A percentile compares a stretch with the other conserved stretches of the same genome.
Evolutionary conservation across 2,797 vertebrate species (phyloP).

Genomic region (Gadopsis marmoratus): DNA sequence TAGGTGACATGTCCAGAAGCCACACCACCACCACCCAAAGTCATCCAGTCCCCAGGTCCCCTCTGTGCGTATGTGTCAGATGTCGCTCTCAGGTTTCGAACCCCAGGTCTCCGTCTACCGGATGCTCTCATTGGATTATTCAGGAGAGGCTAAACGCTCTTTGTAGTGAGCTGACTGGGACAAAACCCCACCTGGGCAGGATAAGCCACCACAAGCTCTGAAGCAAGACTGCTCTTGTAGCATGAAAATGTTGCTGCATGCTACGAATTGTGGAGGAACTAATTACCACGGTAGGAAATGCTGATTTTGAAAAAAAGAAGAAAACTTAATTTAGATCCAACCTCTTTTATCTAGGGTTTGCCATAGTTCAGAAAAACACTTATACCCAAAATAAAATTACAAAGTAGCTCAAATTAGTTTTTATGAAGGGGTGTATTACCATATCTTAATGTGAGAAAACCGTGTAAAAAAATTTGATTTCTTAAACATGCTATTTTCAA

Average conservation of each 20-base stretch:
- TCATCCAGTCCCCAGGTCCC: conserved; percentile 67
- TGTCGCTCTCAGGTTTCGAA: conserved; percentile 83
- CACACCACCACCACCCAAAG: conserved; percentile 68
- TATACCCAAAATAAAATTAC: neutral
- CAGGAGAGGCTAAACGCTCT: conserved; percentile 86
- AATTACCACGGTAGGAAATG: conserved; percentile 5
- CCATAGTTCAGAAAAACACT: neutral
- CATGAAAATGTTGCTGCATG: conserved; percentile 38
- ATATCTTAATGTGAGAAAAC: neutral
- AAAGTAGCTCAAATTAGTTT: neutral
- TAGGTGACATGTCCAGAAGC: conserved; percentile 71
- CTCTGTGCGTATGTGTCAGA: conserved; percentile 73
- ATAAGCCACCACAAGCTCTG: conserved; percentile 53
- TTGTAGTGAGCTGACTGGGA: conserved; percentile 80
- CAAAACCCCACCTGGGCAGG: conserved; percentile 80
- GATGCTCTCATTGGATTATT: conserved; percentile 85
- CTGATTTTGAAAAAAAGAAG: neutral
- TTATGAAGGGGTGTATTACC: neutral
- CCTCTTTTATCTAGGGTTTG: too few relatives aligned
- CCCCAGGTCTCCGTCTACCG: conserved; percentile 80
- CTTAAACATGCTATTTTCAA: neutral
- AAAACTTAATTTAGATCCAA: too few relatives aligned
- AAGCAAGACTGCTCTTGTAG: conserved; percentile 33
- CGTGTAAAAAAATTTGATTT: neutral
- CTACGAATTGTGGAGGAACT: conserved; percentile 13